These are phyloP conservation scores for Boloria selene DNA, from an alignment of 2,888 invertebrate species.

Conservation along the genomic window DNA sequence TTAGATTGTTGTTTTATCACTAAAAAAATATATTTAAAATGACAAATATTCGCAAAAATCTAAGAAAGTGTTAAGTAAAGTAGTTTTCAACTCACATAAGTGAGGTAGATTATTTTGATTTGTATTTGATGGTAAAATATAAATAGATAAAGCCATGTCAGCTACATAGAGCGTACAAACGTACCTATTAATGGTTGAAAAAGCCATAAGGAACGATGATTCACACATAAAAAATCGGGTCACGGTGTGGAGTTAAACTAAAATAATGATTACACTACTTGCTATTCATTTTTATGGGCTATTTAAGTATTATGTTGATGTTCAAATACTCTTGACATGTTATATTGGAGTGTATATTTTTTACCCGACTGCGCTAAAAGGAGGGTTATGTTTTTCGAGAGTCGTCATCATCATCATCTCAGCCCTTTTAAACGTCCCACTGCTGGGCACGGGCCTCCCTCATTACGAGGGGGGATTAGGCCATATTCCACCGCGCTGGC, in stretches of 20 bases:
- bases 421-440: too few species aligned
- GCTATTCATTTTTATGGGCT: constrained; percentile 1
- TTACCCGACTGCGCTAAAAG: too few species aligned
- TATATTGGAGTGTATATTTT: too few species aligned
- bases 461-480: too few species aligned
- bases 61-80: background rate
- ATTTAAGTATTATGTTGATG: background rate
- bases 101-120: too few species aligned
- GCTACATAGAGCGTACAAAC: constrained; percentile 1
- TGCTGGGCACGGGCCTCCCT: too few species aligned
- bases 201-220: constrained; percentile 40
- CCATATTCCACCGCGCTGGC: too few species aligned
- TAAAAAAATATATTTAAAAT: too few species aligned
- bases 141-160: background rate
- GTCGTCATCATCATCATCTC: too few species aligned
- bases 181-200: constrained; percentile 29
- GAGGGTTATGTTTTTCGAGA: too few species aligned
- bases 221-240: constrained; percentile 45
- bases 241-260: constrained; percentile 44
- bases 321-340: background rate
- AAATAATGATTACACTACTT: constrained; percentile 44
- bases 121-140: background rate
- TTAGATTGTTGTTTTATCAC: too few species aligned
- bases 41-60: too few species aligned
- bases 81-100: background rate